Base-by-base conservation (phyloP, 1,140 invertebrate species). In the Lasioglossum albipes region DNA sequence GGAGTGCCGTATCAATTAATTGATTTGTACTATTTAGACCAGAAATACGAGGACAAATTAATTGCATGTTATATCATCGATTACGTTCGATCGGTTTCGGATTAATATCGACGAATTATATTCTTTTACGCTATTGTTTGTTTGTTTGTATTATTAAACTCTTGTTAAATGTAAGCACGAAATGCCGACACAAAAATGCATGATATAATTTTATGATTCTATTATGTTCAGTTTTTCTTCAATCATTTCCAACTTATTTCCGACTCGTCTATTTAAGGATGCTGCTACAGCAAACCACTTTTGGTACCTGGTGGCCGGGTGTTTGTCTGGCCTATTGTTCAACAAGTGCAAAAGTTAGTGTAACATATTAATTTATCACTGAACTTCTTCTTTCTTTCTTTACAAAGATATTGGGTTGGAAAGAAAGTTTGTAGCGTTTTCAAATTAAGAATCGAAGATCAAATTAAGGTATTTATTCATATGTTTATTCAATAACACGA, bases 261-360 rank as follows among this genome's bases (percentile, higher is more conserved):
- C 42, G 76, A 75, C 12, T 86, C 84, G 66, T 89, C 83, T 87
- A 70, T 87, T 92, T 54, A 90, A 98, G 97, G 97, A 96, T 98
- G 97, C 91, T 98, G 97, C 91, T 97, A 98, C 93, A 96, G 96
- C 85, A 98, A 98, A 93, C 97, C 98, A 59, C 92, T 98, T 31
- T 92, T 99, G 75, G 97, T 99, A 61, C 98, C 98, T 75, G 98
- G 98, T 85, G 98, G 98, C 22, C 94, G 98, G 81, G 98, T 98
- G 36, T 99, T 99, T 94, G 98, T 99, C 5, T 99, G 98, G 98
- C 98, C 98, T 16, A 94, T 96, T 13, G 95, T 99, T 75, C 98
- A 99, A 92, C 96, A 96, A 94, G 97, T 99, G 82, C 98, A 99
- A 94, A 97, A 97, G 97, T 98, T 95, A 93, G 89, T 86, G 42